Evolutionary conservation across 2,797 vertebrate species (phyloP), one percentile per base, ranked within the genome.

Genomic region (Amblyopsis hoosieri): DNA sequence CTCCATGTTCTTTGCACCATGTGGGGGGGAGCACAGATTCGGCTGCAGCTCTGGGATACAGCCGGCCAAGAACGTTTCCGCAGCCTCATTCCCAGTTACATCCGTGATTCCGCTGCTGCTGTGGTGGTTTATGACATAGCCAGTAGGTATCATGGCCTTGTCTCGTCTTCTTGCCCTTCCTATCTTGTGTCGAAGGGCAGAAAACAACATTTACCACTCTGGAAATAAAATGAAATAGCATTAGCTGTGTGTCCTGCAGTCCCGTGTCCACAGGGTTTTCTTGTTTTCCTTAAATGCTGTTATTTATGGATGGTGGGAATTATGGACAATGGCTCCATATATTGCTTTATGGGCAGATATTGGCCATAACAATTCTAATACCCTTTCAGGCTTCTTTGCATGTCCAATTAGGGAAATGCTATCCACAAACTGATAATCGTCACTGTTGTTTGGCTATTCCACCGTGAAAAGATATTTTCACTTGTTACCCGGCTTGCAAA

Each of bases 61-160:
- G 95, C 95, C 66, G 95, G 94, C 80, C 94, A 95, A 92, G 94
- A 97, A 76, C 91, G 93, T 62, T 96, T 96, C 91, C 94, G 94
- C 92, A 96, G 94, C 85, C 93, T 97, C 92, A 96, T 96, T 89
- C 94, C 93, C 91, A 97, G 95, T 92, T 97, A 96, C 93, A 96
- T 96, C 91, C 91, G 92, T n/a, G 95, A 96, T 90, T 97, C 94
- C 75, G 93, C 95, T 23, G 95, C 95, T 67, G 94, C 95, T 76
- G 93, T 96, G 87, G 94, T 96, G 89, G 94, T 97, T 92, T 97
- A 95, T 92, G 95, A 97, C 89, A 95, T 98, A 92, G 95, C 93
- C 89, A 96, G 93, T 96, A 95, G 95, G 96, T 96, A 93, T 89
- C 87, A 77, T 83, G 81, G 85, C 87, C 85, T 85, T 68, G 79